Evolutionary conservation across 2,113 vertebrate genomes (phyloP).

Genomic region (Machaerirhynchus nigripectus): DNA sequence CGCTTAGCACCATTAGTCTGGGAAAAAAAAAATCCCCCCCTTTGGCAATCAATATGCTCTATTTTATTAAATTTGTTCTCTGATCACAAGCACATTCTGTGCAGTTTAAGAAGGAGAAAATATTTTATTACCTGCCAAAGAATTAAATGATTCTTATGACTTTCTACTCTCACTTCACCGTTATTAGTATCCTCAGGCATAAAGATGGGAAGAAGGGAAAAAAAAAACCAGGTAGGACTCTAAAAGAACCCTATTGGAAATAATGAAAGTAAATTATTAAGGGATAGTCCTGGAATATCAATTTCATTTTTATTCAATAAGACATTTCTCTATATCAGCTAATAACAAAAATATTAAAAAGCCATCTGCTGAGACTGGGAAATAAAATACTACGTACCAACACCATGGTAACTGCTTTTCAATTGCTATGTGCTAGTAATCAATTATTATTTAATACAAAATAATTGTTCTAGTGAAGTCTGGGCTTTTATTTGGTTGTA

Average conservation of each 20-base stretch:
- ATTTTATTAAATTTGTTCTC: conserved; percentile 28
- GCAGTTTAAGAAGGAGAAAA: background rate
- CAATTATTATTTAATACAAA: conserved; percentile 23
- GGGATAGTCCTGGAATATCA: background rate
- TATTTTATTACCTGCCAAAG: background rate
- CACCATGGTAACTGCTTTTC: background rate
- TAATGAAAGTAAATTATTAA: background rate
- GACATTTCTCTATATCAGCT: background rate
- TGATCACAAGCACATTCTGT: conserved; percentile 16
- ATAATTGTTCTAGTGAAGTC: background rate
- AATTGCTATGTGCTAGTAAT: conserved; percentile 8
- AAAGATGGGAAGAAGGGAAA: background rate
- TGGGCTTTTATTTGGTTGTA: background rate
- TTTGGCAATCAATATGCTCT: conserved; percentile 23
- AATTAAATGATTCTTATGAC: background rate
- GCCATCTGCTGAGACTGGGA: background rate
- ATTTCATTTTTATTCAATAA: background rate
- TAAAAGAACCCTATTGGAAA: background rate
- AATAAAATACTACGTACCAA: background rate
- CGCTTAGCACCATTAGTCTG: background rate
- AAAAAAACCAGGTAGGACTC: fast-evolving
- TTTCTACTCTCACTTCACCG: background rate
- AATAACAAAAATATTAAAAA: conserved; percentile 39
- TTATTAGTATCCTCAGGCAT: conserved; percentile 1
- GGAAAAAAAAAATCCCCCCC: background rate